A percentile compares a stretch with the other conserved stretches of the same genome.
phyloP scores from a whole-genome alignment of 92 coral and sea anemone genomes.

The Plumapathes pennacea region DNA sequence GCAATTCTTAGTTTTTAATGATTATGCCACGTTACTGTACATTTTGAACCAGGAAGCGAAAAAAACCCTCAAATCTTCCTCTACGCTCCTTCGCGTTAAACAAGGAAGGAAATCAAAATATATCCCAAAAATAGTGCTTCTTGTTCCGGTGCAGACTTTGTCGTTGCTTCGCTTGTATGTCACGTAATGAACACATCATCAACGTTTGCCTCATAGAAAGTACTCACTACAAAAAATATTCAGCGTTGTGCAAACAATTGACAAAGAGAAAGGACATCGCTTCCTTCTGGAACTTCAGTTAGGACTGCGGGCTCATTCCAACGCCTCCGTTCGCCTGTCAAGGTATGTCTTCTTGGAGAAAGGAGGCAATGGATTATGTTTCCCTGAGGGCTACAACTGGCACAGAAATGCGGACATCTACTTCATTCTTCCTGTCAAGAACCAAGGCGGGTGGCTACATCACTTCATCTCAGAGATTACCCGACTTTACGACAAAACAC shows the following conservation, averaged over 20 bases:
- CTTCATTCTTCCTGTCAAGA: conserved; percentile 53
- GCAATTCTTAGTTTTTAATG: no score
- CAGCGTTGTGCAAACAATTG: conserved; percentile 18
- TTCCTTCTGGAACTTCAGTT: conserved; percentile 31
- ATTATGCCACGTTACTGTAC: no score
- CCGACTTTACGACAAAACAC: conserved; percentile 17
- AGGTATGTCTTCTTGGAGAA: conserved; percentile 11
- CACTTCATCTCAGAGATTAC: conserved; percentile 42
- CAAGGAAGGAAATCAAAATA: neutral
- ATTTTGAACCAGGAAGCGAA: neutral
- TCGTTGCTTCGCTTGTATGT: no score
- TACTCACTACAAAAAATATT: conserved; percentile 16
- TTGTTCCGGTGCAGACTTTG: no score
- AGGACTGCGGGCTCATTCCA: conserved; percentile 16
- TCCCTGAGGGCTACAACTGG: conserved; percentile 40
- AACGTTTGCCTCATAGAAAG: no score
- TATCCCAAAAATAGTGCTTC: no score
- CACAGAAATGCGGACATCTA: conserved; percentile 44
- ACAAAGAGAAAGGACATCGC: conserved; percentile 16
- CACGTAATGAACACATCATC: no score
- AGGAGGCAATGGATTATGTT: conserved; percentile 10
- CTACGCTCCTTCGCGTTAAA: neutral
- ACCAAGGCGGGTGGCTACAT: conserved; percentile 61
- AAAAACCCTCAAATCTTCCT: neutral
- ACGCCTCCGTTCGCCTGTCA: conserved; percentile 23